These are phyloP conservation scores for Acleris cristana DNA, from an alignment of 2,888 invertebrate species.

Conservation along the genomic window DNA sequence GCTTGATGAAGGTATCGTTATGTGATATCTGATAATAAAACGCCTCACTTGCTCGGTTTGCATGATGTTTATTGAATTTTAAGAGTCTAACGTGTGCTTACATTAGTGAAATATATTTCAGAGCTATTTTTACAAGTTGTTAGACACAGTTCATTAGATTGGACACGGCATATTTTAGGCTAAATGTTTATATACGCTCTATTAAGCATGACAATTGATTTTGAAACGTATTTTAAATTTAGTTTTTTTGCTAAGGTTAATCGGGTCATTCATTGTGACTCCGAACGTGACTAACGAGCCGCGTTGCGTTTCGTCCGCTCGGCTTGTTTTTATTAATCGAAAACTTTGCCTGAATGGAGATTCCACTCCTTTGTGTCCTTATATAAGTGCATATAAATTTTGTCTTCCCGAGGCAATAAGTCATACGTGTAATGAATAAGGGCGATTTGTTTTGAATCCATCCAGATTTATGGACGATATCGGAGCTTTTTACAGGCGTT, in stretches of 20 bases:
- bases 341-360: constrained; percentile 57
- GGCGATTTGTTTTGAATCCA: constrained; percentile 83
- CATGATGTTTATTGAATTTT: constrained; percentile 58
- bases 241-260: constrained; percentile 55
- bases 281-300: constrained; percentile 78
- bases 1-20: constrained; percentile 77
- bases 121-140: constrained; percentile 20
- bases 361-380: constrained; percentile 67
- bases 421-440: constrained; percentile 84
- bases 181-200: constrained; percentile 48
- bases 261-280: constrained; percentile 48
- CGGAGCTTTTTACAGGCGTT: constrained; percentile 78
- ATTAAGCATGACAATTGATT: constrained; percentile 50
- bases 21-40: constrained; percentile 77
- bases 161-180: constrained; percentile 46
- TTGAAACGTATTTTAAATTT: constrained; percentile 47
- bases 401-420: constrained; percentile 72
- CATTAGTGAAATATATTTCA: background rate
- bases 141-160: constrained; percentile 42
- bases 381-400: constrained; percentile 76
- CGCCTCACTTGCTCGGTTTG: constrained; percentile 68
- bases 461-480: constrained; percentile 81
- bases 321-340: constrained; percentile 59
- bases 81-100: background rate
- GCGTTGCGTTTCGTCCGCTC: constrained; percentile 59